phyloP scores from a whole-genome alignment of 1,140 invertebrate species.

The Bombus terrestris region DNA sequence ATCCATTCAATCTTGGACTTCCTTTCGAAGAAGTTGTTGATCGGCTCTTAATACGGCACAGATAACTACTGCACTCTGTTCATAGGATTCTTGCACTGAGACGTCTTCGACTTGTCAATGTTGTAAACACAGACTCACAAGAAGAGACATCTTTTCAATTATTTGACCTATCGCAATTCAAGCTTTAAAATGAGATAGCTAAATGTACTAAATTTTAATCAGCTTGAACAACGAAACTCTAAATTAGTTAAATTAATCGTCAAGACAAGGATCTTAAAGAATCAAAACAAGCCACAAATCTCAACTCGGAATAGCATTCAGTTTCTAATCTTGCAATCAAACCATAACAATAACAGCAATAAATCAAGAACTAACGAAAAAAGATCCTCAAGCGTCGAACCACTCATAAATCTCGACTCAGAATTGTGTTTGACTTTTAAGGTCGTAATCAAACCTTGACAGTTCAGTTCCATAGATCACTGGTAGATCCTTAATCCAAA shows the following conservation, averaged over 20 bases:
- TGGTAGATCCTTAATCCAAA: conserved; percentile 29
- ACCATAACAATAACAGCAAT: background rate
- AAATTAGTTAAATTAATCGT: background rate
- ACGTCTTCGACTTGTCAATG: background rate
- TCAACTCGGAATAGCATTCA: background rate
- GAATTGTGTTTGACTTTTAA: background rate
- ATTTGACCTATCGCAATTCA: background rate
- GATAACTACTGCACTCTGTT: background rate
- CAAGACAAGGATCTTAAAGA: background rate
- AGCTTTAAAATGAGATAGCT: background rate
- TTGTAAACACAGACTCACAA: background rate
- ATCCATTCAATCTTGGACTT: background rate
- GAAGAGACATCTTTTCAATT: background rate
- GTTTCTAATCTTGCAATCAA: background rate
- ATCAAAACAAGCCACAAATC: background rate
- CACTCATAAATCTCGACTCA: background rate
- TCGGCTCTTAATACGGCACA: background rate
- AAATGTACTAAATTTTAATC: background rate
- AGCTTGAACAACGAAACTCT: background rate
- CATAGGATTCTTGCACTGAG: background rate
- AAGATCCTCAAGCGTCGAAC: background rate
- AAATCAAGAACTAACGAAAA: background rate
- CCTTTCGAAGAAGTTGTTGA: background rate
- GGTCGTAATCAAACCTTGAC: conserved; percentile 8
- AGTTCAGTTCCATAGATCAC: background rate